phyloP scores from a whole-genome alignment of 53 echinoderm and acorn worm genomes.

The Crossaster papposus region DNA sequence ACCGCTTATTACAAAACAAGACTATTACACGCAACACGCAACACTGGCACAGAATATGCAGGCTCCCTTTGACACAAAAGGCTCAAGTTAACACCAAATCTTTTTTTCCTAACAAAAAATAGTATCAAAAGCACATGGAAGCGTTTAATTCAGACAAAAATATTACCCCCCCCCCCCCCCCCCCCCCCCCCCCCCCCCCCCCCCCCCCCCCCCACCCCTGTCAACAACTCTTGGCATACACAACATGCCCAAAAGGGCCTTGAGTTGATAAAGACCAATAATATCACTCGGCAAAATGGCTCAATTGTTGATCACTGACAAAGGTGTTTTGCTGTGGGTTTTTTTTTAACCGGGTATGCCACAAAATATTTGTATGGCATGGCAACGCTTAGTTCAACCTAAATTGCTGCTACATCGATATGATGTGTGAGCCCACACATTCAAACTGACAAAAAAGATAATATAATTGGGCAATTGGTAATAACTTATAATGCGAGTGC shows the following conservation, averaged over 20 bases:
- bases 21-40: slow-evolving; percentile 47
- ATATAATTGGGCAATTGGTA: neutral
- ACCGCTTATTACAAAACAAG: slow-evolving; percentile 33
- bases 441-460: neutral
- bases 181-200: neutral
- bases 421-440: neutral
- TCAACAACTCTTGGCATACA: neutral
- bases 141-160: neutral
- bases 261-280: neutral
- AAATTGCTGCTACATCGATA: neutral
- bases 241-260: neutral
- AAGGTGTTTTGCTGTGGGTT: neutral
- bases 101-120: neutral
- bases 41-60: neutral
- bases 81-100: slow-evolving; percentile 39
- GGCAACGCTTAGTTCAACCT: neutral
- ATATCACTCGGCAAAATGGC: neutral
- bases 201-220: neutral
- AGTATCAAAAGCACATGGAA: neutral
- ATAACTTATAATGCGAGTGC: neutral
- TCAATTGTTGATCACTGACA: neutral
- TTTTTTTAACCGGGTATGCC: neutral
- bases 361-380: neutral
- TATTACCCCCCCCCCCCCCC: neutral
- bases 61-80: neutral